Evolutionary conservation across 2,113 vertebrate genomes (phyloP).

Genomic region (Atrichornis clamosus): DNA sequence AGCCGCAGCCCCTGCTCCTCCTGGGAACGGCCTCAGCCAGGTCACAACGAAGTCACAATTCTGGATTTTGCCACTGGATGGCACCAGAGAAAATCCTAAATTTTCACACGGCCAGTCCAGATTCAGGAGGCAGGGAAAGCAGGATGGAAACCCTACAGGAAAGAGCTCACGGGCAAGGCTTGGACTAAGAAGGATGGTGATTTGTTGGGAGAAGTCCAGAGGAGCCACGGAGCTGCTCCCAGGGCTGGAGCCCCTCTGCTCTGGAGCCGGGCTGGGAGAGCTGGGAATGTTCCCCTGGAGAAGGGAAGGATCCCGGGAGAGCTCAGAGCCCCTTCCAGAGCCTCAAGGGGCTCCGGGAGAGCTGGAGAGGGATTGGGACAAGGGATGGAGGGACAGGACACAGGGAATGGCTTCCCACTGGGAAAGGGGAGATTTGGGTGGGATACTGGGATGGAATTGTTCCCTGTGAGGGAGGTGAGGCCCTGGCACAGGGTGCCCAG

Average conservation of each 20-base stretch:
- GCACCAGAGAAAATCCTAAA: conserved; percentile 36
- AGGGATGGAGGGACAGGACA: background rate
- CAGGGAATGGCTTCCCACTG: background rate
- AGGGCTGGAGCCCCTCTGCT: background rate
- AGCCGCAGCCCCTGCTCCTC: accelerated
- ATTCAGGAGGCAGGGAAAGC: accelerated
- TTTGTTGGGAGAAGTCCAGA: accelerated
- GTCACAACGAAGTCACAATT: background rate
- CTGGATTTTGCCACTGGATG: conserved; percentile 2
- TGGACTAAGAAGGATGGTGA: background rate
- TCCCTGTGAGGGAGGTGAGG: background rate
- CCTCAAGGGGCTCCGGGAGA: background rate
- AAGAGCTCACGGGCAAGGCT: accelerated
- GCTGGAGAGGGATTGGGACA: background rate
- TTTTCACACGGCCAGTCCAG: accelerated
- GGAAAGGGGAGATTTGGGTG: background rate
- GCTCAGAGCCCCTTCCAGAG: background rate
- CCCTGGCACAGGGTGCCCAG: background rate
- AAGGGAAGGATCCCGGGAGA: background rate
- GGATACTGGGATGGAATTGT: background rate
- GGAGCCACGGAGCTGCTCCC: background rate
- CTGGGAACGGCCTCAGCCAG: accelerated
- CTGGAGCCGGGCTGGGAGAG: background rate
- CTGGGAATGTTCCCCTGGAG: background rate
- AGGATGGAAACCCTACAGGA: background rate